Conservation (phyloP, 2,113 vertebrate species). For the Coreoperca whiteheadi region DNA sequence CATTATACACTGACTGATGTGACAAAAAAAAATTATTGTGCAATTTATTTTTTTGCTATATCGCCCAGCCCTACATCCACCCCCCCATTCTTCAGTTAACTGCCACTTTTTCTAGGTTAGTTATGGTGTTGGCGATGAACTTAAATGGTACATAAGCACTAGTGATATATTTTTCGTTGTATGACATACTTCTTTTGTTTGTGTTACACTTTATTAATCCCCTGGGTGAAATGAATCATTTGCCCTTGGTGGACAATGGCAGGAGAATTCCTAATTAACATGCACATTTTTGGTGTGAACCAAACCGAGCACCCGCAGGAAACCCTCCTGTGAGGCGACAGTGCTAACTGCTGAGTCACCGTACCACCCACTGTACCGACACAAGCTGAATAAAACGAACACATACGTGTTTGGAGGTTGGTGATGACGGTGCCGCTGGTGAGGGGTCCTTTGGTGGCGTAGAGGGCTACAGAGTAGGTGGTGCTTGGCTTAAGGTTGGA, state of each 20-base stretch:
- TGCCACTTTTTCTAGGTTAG: neutral
- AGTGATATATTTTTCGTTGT: neutral
- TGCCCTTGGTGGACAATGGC: neutral
- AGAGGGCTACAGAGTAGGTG: slow-evolving; percentile 90
- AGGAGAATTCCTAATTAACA: slow-evolving; percentile 12
- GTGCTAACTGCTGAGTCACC: slow-evolving; percentile 1
- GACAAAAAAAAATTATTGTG: neutral
- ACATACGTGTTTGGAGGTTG: slow-evolving; percentile 94
- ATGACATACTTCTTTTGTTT: neutral
- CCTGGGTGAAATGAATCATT: neutral
- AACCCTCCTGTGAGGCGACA: slow-evolving; percentile 3
- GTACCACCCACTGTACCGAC: neutral
- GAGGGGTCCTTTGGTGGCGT: slow-evolving; percentile 92
- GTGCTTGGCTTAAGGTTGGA: slow-evolving; percentile 91
- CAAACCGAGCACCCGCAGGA: neutral
- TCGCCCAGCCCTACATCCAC: neutral
- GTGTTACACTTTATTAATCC: slow-evolving; percentile 1
- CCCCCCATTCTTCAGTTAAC: neutral
- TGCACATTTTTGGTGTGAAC: neutral
- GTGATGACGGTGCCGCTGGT: slow-evolving; percentile 90
- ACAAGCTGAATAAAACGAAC: slow-evolving; percentile 32
- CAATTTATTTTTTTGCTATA: neutral
- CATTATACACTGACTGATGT: neutral
- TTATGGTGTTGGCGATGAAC: neutral
- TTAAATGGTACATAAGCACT: neutral